phyloP scores from a whole-genome alignment of 1,140 invertebrate genomes.

The Lucilia sericata region DNA sequence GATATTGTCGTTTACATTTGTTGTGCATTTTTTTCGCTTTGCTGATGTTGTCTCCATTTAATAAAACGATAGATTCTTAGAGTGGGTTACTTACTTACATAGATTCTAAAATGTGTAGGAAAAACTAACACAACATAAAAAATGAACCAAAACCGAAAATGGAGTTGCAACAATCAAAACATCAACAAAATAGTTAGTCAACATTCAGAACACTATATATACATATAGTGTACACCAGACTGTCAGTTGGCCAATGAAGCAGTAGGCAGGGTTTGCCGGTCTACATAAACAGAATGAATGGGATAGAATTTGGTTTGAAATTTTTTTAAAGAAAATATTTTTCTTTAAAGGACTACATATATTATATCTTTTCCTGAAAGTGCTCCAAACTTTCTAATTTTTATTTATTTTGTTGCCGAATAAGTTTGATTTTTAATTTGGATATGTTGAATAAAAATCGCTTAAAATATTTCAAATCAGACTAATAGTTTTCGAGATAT shows the following conservation, averaged over 20 bases:
- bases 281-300: too few relatives aligned
- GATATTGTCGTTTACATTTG: slow-evolving; percentile 15
- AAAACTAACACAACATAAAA: neutral
- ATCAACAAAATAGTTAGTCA: neutral
- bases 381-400: too few relatives aligned
- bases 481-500: too few relatives aligned
- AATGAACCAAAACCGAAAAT: slow-evolving; percentile 6
- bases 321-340: too few relatives aligned
- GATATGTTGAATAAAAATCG: too few relatives aligned
- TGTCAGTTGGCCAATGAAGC: neutral
- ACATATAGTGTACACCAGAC: neutral
- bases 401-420: too few relatives aligned
- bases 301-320: too few relatives aligned
- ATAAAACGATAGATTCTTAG: neutral
- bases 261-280: neutral
- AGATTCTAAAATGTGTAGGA: slow-evolving; percentile 7
- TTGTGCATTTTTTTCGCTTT: neutral
- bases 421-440: too few relatives aligned
- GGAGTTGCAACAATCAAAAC: slow-evolving; percentile 5
- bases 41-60: neutral
- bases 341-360: too few relatives aligned
- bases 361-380: too few relatives aligned
- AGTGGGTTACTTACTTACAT: slow-evolving; percentile 11
- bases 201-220: neutral
- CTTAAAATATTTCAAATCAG: too few relatives aligned